Evolutionary conservation across 2,797 vertebrate genomes (phyloP), one percentile per base, ranked within the genome.

Genomic region (Cottoperca gobio): DNA sequence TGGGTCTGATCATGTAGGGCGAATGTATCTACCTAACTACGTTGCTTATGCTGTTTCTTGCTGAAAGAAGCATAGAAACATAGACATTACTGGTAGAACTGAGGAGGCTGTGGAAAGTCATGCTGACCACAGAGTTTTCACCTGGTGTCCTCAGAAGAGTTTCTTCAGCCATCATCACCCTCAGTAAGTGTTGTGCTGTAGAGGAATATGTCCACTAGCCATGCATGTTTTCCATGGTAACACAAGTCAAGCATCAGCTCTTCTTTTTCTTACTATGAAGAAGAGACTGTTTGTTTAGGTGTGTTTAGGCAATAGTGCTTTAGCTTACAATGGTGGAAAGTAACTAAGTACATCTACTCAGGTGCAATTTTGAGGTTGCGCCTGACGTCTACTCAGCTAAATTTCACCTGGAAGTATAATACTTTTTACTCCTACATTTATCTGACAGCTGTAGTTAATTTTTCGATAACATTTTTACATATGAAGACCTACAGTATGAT

Each of bases 141-240:
- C 87, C 91, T 19, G 86, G 87, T 48, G 74, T 78, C 49, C 86
- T 92, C 66, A 92, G 90, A 43, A 83, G 82, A 57, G 82, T 92
- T 66, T 92, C 90, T 12, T 92, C 92, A 52, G 67, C 93, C 61
- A 43, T 89, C 86, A 92, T 94, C 89, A 23, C 70, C 82, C 92
- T 93, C 78, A 91, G 93, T 94, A 88, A 94, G 92, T 92, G 52
- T 66, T 4, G 17, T 7, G 37, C 70, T 63, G 46, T 4, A 49
- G 45, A 80, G 59, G 42, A 54, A 53, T 28, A 5, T 21, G 31
- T 57, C 23, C 10, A 19, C 33, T 9, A 21, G 60, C n/a, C 8
- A 8, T 59, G 70, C 57, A 37, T 70, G 66, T 59, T 63, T 45
- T 49, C 50, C 40, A 45, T 80, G 49, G 14, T 61, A 49, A 68